A percentile compares a stretch with the other conserved stretches of the same genome.
Conservation (phyloP, 92 coral and sea anemone genomes). For the Epizoanthus rinbou region DNA sequence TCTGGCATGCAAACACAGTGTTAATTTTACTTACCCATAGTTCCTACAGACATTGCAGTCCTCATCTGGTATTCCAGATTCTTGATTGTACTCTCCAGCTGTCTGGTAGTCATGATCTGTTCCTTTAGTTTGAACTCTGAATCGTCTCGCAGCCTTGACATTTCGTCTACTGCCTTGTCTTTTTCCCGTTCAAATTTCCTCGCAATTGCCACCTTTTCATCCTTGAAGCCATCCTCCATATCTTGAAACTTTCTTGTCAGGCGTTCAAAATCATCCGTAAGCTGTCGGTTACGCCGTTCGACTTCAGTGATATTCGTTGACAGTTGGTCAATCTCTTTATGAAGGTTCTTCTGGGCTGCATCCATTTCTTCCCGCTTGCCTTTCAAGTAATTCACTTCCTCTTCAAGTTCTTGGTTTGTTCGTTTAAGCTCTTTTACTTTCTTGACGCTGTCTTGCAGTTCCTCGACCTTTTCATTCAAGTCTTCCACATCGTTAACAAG, state of each 20-base stretch:
- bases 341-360: constrained; percentile 66
- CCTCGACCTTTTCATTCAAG: constrained; percentile 71
- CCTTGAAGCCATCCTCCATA: constrained; percentile 71
- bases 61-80: constrained; percentile 54
- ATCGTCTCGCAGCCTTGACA: constrained; percentile 62
- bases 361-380: constrained; percentile 81
- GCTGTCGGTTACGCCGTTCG: constrained; percentile 70
- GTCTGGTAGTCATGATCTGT: constrained; percentile 51
- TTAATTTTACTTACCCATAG: constrained; percentile 8
- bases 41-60: constrained; percentile 28
- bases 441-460: constrained; percentile 61
- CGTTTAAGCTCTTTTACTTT: constrained; percentile 68
- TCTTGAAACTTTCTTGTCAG: constrained; percentile 70
- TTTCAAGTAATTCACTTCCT: constrained; percentile 66
- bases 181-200: constrained; percentile 69
- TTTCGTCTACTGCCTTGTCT: constrained; percentile 67
- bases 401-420: constrained; percentile 76
- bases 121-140: constrained; percentile 59
- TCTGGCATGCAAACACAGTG: no score
- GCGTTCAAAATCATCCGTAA: constrained; percentile 77
- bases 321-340: constrained; percentile 74
- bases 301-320: constrained; percentile 72
- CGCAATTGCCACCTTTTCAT: constrained; percentile 60
- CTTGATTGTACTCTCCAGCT: constrained; percentile 59
- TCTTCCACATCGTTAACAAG: constrained; percentile 66